phyloP scores from a whole-genome alignment of 2,888 invertebrate species.

The Drosophila cracens region DNA sequence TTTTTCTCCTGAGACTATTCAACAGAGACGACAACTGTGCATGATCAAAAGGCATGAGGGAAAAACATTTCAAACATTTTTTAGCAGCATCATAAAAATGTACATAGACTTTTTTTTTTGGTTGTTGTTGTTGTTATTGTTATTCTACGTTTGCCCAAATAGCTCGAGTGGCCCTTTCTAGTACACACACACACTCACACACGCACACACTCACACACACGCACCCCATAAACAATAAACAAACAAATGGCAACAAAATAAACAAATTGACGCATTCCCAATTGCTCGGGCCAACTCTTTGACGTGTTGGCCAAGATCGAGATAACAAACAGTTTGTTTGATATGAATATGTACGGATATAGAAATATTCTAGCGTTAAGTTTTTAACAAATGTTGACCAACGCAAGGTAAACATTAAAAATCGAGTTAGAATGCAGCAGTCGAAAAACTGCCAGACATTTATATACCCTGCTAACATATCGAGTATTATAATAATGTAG shows the following conservation, averaged over 20 bases:
- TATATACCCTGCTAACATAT: background rate
- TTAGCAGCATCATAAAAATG: constrained; percentile 71
- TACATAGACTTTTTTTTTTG: constrained; percentile 35
- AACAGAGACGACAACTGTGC: constrained; percentile 65
- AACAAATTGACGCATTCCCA: constrained; percentile 54
- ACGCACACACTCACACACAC: background rate
- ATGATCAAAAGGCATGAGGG: constrained; percentile 47
- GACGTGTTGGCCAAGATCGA: constrained; percentile 38
- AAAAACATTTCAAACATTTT: constrained; percentile 43
- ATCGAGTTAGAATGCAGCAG: background rate
- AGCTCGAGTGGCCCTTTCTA: constrained; percentile 57
- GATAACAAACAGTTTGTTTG: constrained; percentile 17
- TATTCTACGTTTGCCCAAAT: constrained; percentile 56
- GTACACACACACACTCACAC: constrained; percentile 17
- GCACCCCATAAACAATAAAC: constrained; percentile 41
- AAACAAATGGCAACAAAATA: constrained; percentile 69
- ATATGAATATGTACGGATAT: constrained; percentile 13
- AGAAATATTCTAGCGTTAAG: constrained; percentile 27
- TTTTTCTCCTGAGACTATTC: constrained; percentile 31
- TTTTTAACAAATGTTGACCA: constrained; percentile 32
- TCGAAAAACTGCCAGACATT: background rate
- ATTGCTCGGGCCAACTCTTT: constrained; percentile 51
- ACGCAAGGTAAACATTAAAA: constrained; percentile 26
- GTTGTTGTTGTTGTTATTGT: constrained; percentile 44
- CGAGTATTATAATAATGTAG: background rate